Evolutionary conservation across 2,797 vertebrate genomes (phyloP).

Genomic region (Coilia nasus): DNA sequence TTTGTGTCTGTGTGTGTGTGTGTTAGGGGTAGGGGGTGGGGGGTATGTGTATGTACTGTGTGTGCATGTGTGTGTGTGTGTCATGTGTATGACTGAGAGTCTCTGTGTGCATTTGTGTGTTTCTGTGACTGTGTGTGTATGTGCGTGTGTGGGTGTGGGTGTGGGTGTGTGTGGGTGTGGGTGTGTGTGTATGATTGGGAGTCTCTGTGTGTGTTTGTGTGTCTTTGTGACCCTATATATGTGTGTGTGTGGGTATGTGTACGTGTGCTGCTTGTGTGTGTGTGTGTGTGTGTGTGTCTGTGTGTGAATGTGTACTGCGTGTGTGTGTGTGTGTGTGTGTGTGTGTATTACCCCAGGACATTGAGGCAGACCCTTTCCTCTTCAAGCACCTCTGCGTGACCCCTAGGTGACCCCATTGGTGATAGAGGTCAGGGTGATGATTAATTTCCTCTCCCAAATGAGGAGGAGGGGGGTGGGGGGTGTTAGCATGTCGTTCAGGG

Average conservation of each 20-base stretch:
- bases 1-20: neutral
- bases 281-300: too few species aligned
- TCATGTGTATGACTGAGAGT: neutral
- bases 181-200: neutral
- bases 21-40: neutral
- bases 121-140: neutral
- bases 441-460: conserved; percentile 10
- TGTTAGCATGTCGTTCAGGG: neutral
- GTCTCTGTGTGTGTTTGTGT: neutral
- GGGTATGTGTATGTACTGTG: too few species aligned
- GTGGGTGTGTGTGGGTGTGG: neutral
- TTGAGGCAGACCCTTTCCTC: neutral
- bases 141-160: neutral
- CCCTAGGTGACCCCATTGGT: neutral
- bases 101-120: neutral
- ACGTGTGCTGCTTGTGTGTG: neutral
- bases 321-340: neutral
- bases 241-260: neutral
- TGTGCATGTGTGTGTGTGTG: neutral
- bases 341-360: neutral
- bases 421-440: conserved; percentile 15
- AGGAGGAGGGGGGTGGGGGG: neutral
- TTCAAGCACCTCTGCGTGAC: neutral
- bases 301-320: neutral
- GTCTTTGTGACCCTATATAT: neutral